phyloP scores from a whole-genome alignment of 2,888 invertebrate species.

The Hypsopygia costalis region DNA sequence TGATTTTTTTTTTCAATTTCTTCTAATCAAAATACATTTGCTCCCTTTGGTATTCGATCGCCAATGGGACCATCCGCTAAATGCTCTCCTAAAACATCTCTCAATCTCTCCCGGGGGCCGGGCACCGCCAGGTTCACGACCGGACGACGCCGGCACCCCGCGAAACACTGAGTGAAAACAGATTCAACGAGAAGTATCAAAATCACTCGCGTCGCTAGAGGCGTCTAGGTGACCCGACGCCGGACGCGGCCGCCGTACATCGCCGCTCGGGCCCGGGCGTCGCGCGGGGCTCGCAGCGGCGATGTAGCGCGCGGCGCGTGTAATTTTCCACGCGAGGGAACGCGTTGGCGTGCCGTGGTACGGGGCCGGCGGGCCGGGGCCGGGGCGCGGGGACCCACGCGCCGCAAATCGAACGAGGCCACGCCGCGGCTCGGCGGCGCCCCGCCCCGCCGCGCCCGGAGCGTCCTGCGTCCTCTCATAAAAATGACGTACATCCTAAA shows the following conservation, averaged over 20 bases:
- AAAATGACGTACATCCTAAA: constrained; percentile 70
- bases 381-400: constrained; percentile 46
- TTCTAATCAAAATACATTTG: constrained; percentile 46
- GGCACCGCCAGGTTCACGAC: constrained; percentile 8
- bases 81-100: constrained; percentile 50
- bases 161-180: constrained; percentile 49
- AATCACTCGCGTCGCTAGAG: constrained; percentile 43
- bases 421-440: constrained; percentile 46
- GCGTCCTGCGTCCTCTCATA: constrained; percentile 54
- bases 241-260: constrained; percentile 35
- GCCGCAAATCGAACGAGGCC: constrained; percentile 78
- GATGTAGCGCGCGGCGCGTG: constrained; percentile 52
- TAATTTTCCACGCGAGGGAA: constrained; percentile 56
- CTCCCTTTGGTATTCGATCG: constrained; percentile 60
- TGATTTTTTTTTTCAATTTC: constrained; percentile 59
- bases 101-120: constrained; percentile 35
- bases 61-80: constrained; percentile 57
- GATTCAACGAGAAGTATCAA: constrained; percentile 55
- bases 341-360: constrained; percentile 63
- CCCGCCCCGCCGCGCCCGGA: constrained; percentile 35
- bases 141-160: constrained; percentile 29
- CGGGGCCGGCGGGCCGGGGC: constrained; percentile 32
- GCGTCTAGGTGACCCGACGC: constrained; percentile 36
- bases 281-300: constrained; percentile 31
- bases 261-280: constrained; percentile 27